Evolutionary conservation across 2,888 invertebrate species (phyloP).

Genomic region (Strigamia transsilvanica): DNA sequence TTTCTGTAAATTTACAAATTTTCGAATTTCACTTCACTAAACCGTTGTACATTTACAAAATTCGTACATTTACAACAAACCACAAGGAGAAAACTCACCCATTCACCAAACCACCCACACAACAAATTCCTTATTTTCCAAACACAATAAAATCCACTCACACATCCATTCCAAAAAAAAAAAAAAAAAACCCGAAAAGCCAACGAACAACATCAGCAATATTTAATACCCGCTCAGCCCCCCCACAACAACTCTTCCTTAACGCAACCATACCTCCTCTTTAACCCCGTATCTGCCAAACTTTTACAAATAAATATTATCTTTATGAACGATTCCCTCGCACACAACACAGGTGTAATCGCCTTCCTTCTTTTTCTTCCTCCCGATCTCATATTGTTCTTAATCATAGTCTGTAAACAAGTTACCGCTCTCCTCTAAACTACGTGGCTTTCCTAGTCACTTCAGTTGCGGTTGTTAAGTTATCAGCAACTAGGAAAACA

Average conservation of each 20-base stretch:
- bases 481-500: background rate
- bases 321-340: background rate
- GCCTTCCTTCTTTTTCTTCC: background rate
- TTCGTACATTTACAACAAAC: background rate
- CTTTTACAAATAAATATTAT: conserved; percentile 4
- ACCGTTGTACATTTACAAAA: background rate
- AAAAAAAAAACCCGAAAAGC: too few relatives aligned
- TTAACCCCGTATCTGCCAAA: background rate
- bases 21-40: too few relatives aligned
- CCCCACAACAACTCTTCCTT: too few relatives aligned
- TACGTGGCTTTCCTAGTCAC: background rate
- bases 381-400: background rate
- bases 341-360: background rate
- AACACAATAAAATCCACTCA: too few relatives aligned
- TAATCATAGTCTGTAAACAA: conserved; percentile 4
- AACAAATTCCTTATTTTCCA: too few relatives aligned
- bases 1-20: background rate
- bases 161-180: too few relatives aligned
- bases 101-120: too few relatives aligned
- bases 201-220: too few relatives aligned
- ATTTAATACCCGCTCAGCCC: too few relatives aligned
- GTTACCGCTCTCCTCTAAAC: conserved; percentile 10
- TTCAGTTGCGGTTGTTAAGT: conserved; percentile 26
- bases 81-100: too few relatives aligned
- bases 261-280: background rate